Base-by-base conservation (phyloP, 2,888 invertebrate species). In the Clanis bilineata region DNA sequence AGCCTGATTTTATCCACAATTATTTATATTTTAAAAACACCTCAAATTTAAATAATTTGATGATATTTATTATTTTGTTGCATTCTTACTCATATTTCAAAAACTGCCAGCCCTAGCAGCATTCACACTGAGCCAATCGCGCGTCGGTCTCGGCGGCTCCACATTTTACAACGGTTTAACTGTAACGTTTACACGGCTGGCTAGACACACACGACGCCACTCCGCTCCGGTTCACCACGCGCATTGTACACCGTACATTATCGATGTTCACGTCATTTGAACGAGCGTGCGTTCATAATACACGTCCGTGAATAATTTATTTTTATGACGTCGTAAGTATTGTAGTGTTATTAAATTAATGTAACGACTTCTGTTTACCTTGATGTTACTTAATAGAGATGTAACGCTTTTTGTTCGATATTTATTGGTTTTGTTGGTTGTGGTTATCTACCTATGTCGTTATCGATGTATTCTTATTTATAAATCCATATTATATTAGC, bases 141-240 rank as follows among this genome's bases (percentile, higher is more conserved):
- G 51, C 63, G 65, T 64, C 66, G 59, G 39, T 39, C 62, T 66
- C 51, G 69, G 63, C 63, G 69, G 63, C 64, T 63, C 75, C 77
- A 79, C 74, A 76, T 79, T 51, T 82, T 82, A 72, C 72, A 70
- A 64, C 67, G 66, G 66, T 72, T 73, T 78, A 82, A 80, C 77
- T 77, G 82, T 82, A 79, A 78, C 73, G 74, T 73, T 79, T 83
- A 81, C 82, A 86, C 74, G 83, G 82, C 79, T 83, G 77, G 82
- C 77, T 85, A 71, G 70, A 68, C 70, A 68, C 69, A 7, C 39
- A 70, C 70, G 71, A 73, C 72, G 73, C 69, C 69, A 67, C 66
- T 68, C 67, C 64, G 62, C 62, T 57, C 64, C 68, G 63, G 66
- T 78, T 76, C 66, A 66, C 67, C 71, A 64, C 71, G 63, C 45